These are phyloP conservation scores for Archaeoteleia sp. DNA, from an alignment of 2,888 invertebrate genomes.

Conservation along the genomic window DNA sequence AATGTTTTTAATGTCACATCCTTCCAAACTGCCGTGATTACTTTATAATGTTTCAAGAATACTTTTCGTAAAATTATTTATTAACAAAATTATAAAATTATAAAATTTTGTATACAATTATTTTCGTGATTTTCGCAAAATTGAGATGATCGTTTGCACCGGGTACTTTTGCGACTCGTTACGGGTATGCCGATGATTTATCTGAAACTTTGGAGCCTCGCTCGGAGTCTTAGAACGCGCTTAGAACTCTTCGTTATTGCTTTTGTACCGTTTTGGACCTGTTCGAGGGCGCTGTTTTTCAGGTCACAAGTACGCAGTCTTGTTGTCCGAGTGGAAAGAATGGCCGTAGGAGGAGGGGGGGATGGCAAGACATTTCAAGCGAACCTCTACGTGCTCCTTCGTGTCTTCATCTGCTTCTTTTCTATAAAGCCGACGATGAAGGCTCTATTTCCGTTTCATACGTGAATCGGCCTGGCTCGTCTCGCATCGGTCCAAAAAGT, in stretches of 20 bases:
- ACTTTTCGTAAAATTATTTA: too few species aligned
- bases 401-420: constrained; percentile 4
- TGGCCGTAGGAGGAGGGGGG: neutral
- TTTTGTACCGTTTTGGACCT: constrained; percentile 58
- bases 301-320: constrained; percentile 15
- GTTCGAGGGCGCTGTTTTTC: constrained; percentile 28
- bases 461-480: neutral
- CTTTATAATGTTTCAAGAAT: too few species aligned
- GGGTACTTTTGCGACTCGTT: too few species aligned
- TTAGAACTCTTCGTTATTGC: constrained; percentile 61
- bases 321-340: constrained; percentile 1
- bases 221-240: constrained; percentile 58
- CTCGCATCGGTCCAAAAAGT: constrained; percentile 1
- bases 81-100: too few species aligned
- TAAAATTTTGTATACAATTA: too few species aligned
- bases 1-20: too few species aligned
- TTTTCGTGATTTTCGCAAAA: too few species aligned
- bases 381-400: constrained; percentile 5
- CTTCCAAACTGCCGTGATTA: too few species aligned
- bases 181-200: too few species aligned
- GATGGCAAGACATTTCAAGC: neutral
- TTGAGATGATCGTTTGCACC: too few species aligned
- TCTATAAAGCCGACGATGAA: constrained; percentile 1
- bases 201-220: constrained; percentile 9
- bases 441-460: constrained; percentile 16